phyloP scores from a whole-genome alignment of 2,888 invertebrate genomes.

The Drosophila macrospina region DNA sequence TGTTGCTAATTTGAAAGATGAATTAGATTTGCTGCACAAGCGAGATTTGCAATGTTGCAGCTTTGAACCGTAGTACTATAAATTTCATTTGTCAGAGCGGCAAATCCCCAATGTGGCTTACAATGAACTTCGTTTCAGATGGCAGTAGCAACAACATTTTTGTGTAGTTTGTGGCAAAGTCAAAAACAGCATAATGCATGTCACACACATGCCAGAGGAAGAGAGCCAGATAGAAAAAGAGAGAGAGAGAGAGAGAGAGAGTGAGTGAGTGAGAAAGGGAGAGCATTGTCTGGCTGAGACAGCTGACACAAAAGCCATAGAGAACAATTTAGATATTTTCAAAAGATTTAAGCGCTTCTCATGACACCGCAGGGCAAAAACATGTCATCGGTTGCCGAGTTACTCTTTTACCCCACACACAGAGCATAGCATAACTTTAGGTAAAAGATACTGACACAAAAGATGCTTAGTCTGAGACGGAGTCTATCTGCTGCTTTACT shows the following conservation, averaged over 20 bases:
- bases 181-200: conserved; percentile 79
- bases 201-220: conserved; percentile 49
- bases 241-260: conserved; percentile 10
- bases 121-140: conserved; percentile 66
- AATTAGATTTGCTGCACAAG: conserved; percentile 68
- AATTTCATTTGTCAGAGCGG: conserved; percentile 76
- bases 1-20: conserved; percentile 75
- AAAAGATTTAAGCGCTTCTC: conserved; percentile 72
- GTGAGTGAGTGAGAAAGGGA: conserved; percentile 10
- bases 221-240: conserved; percentile 16
- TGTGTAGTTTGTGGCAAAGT: conserved; percentile 76
- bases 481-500: conserved; percentile 3
- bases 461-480: conserved; percentile 15
- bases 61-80: conserved; percentile 68
- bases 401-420: conserved; percentile 34
- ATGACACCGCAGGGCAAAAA: conserved; percentile 56
- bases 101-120: conserved; percentile 68
- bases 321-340: conserved; percentile 79
- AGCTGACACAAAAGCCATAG: conserved; percentile 77
- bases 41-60: conserved; percentile 72
- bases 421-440: conserved; percentile 38
- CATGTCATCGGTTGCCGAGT: conserved; percentile 67
- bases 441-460: conserved; percentile 30
- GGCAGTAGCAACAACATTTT: conserved; percentile 59
- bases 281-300: conserved; percentile 67